Base-by-base conservation (phyloP, 2,113 vertebrate genomes). In the Actenoides hombroni region DNA sequence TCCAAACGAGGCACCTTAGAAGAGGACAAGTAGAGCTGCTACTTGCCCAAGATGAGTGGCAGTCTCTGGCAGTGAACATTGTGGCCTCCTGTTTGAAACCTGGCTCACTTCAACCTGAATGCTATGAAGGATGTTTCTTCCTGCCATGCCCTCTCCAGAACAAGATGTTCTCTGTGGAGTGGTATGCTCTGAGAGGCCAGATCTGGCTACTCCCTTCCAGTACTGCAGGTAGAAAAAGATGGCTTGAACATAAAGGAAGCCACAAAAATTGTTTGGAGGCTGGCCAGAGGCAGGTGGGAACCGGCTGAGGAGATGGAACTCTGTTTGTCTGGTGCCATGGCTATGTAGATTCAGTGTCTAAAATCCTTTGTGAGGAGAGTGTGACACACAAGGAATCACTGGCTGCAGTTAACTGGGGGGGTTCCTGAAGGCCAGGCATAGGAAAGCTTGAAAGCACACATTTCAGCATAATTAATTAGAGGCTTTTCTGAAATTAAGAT, bases 381-480 rank as follows among this genome's bases (percentile, higher is more conserved):
- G 39, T 28, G 35, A 53, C 19, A 29, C 6, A 26, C 35, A 87
- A 44, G 46, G 31, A 82, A 21, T 44, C 18, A 33, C 3, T 75
- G 24, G 44, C 64, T 86, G 44, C 69, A 82, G 53, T 61, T 56
- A 48, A 23, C 31, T 57, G 15, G 14, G 33, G 29, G 26, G 16
- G 26, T 21, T 88, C 23, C 80, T 59, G 39, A 54, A 75, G 56
- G 64, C 64, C 26, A 75, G 33, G 23, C 14, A 29, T 37, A 83
- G 64, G 39, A 81, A 93, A 68, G 35, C 69, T 86, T 86, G 69
- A 88, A 96, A 94, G 79, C 29, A 60, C 68, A 61, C 19, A 49
- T 85, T 92, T 91, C 78, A 69, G 54, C 49, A 49, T 94, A 92
- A 83, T 94, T 93, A 90, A 85, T 93, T 90, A 88, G 60, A 97